Base-by-base conservation (phyloP, 1,140 invertebrate species). In the Aethina tumida region DNA sequence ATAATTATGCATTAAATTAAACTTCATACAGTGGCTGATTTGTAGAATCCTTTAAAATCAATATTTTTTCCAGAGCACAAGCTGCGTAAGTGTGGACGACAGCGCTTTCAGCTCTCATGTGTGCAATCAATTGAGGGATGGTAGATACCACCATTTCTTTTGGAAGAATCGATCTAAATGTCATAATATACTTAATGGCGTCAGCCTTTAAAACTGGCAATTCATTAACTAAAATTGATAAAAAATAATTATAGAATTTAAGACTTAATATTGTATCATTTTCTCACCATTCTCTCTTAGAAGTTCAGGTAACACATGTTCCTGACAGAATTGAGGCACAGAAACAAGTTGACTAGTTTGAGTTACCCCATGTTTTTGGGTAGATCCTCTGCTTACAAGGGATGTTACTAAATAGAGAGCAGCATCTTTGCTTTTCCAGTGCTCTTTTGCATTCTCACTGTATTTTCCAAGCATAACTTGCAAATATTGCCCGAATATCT, bases 51-150 rank as follows among this genome's bases (percentile, higher is more conserved):
- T 70, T 74, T 47, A 93, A 72, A 7, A 81, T 77, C 0, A 97
- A 63, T 41, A 97, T 72, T 56, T 90, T 91, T 53, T 98, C 95
- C 29, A 97, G 72, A 1, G 82, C 75, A 61, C 84, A 87, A 18
- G 92, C 92, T 5, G 91, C 86, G 64, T 98, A 98, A 29, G 87
- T 92, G 49, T 96, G 90, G 6, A 97, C 88, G 4, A 99, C 94
- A 18, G 76, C 71, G 60, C 77, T 77, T n/a, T 81, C 73, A 1
- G 73, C 73, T 15, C 77, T 60, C 30, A 94, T 69, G 54, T 84
- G 81, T 21, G 62, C 63, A 18, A 89, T 74, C 36, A 97, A 58
- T 41, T 81, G 66, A 0, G 91, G 87, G 22, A 97, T 57, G 29
- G 75, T 73, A 4, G 73, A 69, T 24, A 89, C 55, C 2, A 94